phyloP scores from a whole-genome alignment of 37 sponge, comb jelly and placozoan genomes.

The Ephydatia muelleri region DNA sequence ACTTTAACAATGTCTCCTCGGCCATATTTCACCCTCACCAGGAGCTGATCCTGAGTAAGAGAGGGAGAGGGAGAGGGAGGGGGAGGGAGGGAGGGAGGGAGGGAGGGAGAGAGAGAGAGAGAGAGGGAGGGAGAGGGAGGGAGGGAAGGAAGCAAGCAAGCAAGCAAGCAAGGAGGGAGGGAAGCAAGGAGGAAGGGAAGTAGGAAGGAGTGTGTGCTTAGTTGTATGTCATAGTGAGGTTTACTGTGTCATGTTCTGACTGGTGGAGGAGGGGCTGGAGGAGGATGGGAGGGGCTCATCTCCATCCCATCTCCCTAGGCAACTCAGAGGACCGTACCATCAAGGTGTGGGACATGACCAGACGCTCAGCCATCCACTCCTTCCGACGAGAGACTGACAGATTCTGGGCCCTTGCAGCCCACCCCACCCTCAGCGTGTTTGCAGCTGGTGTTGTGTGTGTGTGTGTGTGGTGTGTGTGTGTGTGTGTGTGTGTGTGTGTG shows the following conservation, averaged over 20 bases:
- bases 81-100: conserved; percentile 9
- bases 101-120: not conserved
- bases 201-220: no score
- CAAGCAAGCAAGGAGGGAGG: no score
- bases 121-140: no score
- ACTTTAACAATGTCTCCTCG: conserved; percentile 97
- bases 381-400: conserved; percentile 92
- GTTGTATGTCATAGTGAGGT: no score
- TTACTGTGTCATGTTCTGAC: no score
- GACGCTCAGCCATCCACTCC: conserved; percentile 86
- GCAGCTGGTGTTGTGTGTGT: conserved; percentile 85
- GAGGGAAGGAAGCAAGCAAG: no score
- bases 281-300: not conserved
- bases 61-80: not conserved
- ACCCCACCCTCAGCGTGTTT: conserved; percentile 95
- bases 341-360: conserved; percentile 89
- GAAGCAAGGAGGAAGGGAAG: not conserved
- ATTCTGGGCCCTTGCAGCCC: conserved; percentile 92
- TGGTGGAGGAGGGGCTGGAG: not conserved
- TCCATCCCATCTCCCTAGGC: no score
- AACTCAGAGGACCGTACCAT: conserved; percentile 91
- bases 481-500: not conserved
- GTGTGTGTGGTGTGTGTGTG: conserved; percentile 12
- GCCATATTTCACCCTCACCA: conserved; percentile 93
- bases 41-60: conserved; percentile 93